phyloP scores from a whole-genome alignment of 2,888 invertebrate genomes.

The Cerastoderma edule region DNA sequence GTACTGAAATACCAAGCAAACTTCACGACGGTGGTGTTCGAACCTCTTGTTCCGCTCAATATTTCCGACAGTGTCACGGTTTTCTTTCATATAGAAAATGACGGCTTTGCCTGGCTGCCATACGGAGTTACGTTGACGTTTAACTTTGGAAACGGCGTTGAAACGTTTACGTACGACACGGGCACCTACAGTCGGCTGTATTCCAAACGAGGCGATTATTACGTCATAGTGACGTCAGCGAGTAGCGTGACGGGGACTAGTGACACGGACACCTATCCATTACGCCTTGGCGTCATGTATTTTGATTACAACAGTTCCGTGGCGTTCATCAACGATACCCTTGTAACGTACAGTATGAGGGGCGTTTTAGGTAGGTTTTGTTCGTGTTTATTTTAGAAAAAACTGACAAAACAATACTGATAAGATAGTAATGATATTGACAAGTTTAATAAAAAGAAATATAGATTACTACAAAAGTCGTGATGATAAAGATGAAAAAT shows the following conservation, averaged over 20 bases:
- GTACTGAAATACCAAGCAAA: slow-evolving; percentile 45
- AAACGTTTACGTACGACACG: slow-evolving; percentile 29
- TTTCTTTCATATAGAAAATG: slow-evolving; percentile 55
- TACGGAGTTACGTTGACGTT: slow-evolving; percentile 27
- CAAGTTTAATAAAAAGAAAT: no score
- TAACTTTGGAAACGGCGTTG: slow-evolving; percentile 39
- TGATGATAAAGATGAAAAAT: no score
- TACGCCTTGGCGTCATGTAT: slow-evolving; percentile 52
- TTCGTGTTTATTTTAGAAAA: no score
- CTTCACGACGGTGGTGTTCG: slow-evolving; percentile 35
- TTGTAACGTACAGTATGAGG: slow-evolving; percentile 45
- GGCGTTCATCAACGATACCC: slow-evolving; percentile 40
- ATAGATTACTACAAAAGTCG: no score
- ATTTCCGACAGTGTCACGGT: slow-evolving; percentile 54
- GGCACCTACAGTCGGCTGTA: slow-evolving; percentile 34
- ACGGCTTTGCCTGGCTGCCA: slow-evolving; percentile 44
- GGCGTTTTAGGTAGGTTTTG: slow-evolving; percentile 49
- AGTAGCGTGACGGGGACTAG: slow-evolving; percentile 41
- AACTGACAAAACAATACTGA: no score
- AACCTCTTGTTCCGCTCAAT: slow-evolving; percentile 43
- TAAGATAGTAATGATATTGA: no score
- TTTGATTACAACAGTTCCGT: slow-evolving; percentile 48
- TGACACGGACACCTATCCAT: slow-evolving; percentile 13
- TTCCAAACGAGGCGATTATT: slow-evolving; percentile 41
- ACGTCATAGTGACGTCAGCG: slow-evolving; percentile 24